These are phyloP conservation scores for Orchestes rusci DNA, from an alignment of 2,888 invertebrate genomes.

Conservation along the genomic window DNA sequence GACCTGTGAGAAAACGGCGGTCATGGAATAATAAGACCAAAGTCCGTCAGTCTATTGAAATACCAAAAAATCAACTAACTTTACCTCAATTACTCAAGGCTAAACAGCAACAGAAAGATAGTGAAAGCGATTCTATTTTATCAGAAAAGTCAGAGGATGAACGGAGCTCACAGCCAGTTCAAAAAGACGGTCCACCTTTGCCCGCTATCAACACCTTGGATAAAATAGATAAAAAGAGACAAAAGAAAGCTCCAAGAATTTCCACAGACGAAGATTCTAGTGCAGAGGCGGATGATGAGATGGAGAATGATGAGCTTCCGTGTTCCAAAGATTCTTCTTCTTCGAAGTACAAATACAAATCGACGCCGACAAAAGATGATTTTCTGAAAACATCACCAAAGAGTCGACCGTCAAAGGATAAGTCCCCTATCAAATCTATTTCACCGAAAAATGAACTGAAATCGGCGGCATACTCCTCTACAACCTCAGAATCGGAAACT, in stretches of 20 bases:
- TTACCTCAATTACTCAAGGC: constrained; percentile 42
- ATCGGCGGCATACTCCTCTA: constrained; percentile 35
- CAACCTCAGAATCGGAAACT: constrained; percentile 44
- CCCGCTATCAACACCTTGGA: constrained; percentile 3
- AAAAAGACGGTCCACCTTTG: constrained; percentile 15
- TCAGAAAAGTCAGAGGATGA: constrained; percentile 41
- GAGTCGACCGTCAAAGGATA: constrained; percentile 18
- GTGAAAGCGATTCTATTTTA: constrained; percentile 36
- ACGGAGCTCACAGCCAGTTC: constrained; percentile 8
- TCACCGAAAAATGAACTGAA: constrained; percentile 27
- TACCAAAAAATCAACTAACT: constrained; percentile 39
- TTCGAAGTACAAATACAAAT: constrained; percentile 42
- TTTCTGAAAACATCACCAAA: constrained; percentile 22
- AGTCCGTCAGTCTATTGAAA: constrained; percentile 38
- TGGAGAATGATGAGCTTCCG: constrained; percentile 57
- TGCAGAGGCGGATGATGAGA: constrained; percentile 60
- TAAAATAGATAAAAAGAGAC: constrained; percentile 28
- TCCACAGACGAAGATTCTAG: constrained; percentile 56
- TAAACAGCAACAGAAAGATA: constrained; percentile 32
- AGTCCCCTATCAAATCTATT: constrained; percentile 18
- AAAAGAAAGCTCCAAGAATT: constrained; percentile 39
- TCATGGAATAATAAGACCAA: constrained; percentile 48
- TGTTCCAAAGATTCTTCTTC: constrained; percentile 42
- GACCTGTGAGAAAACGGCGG: constrained; percentile 38
- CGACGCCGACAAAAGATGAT: constrained; percentile 39